Conservation (phyloP, 2,888 invertebrate species). For the Lasioglossum vierecki region DNA sequence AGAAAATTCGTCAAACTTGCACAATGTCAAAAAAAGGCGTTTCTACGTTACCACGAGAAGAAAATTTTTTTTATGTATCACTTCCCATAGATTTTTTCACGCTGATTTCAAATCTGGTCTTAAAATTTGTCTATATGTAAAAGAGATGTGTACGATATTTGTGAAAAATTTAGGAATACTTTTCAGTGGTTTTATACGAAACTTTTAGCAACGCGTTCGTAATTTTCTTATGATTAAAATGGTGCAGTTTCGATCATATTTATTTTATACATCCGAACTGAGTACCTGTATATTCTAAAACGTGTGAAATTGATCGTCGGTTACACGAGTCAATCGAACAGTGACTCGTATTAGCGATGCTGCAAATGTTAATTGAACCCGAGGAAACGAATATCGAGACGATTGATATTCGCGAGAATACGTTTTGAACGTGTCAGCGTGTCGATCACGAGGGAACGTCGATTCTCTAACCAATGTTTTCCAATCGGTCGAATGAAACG, state of each 20-base stretch:
- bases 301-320: background rate
- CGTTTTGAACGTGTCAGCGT: background rate
- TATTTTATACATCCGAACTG: no score
- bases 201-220: background rate
- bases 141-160: no score
- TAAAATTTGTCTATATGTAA: no score
- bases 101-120: no score
- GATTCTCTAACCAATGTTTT: conserved; percentile 28
- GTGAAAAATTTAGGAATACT: background rate
- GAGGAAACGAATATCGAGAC: background rate
- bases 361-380: background rate
- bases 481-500: conserved; percentile 41
- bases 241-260: no score
- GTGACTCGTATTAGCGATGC: background rate
- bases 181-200: background rate
- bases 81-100: no score
- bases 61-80: no score
- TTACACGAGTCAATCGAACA: background rate
- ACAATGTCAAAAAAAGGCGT: no score
- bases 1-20: no score
- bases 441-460: background rate
- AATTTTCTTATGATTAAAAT: background rate
- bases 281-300: no score
- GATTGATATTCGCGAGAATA: background rate
- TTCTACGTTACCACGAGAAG: no score